phyloP scores from a whole-genome alignment of 2,113 vertebrate genomes.

The Seriola aureovittata region DNA sequence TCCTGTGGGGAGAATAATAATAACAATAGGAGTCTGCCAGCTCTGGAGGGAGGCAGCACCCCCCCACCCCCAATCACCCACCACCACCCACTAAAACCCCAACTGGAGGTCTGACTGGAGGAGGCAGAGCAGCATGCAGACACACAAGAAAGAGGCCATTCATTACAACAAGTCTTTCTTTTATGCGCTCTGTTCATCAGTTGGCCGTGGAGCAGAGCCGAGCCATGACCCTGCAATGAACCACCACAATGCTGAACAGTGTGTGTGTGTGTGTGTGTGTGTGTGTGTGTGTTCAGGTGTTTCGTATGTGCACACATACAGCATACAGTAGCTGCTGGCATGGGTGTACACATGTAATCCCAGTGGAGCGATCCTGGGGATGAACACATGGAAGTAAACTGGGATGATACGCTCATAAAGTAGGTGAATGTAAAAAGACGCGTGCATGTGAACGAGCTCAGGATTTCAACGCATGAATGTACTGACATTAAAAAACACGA shows the following conservation, averaged over 20 bases:
- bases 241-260: conserved; percentile 11
- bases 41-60: not conserved
- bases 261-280: not conserved
- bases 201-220: conserved; percentile 53
- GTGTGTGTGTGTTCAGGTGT: conserved; percentile 4
- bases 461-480: too few species aligned
- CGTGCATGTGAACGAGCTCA: too few species aligned
- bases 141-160: conserved; percentile 71
- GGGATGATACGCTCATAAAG: too few species aligned
- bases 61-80: not conserved
- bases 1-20: conserved; percentile 45
- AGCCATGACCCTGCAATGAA: conserved; percentile 21
- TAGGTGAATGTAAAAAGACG: too few species aligned
- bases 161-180: conserved; percentile 72
- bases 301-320: not conserved
- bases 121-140: conserved; percentile 36
- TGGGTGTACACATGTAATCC: not conserved
- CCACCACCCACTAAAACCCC: not conserved
- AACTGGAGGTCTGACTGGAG: conserved; percentile 15
- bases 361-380: not conserved
- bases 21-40: conserved; percentile 29
- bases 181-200: conserved; percentile 54
- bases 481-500: too few species aligned
- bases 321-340: not conserved
- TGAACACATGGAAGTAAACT: not conserved